These are phyloP conservation scores for Papilio glaucus DNA, from an alignment of 1,140 invertebrate genomes.

Conservation along the genomic window DNA sequence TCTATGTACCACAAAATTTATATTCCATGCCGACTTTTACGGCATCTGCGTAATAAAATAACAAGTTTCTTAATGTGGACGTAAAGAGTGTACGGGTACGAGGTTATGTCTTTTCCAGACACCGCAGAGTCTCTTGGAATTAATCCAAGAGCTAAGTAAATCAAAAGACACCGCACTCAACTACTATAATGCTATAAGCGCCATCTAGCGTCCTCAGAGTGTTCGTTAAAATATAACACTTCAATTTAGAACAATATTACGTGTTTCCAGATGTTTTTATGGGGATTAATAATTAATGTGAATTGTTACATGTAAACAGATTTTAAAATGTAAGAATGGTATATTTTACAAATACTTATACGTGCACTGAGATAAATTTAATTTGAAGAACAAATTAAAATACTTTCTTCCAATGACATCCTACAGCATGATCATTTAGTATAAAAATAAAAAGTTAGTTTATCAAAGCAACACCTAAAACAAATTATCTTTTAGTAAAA, in stretches of 20 bases:
- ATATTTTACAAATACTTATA: too few species aligned
- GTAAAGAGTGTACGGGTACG: neutral
- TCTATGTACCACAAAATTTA: neutral
- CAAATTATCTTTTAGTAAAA: too few species aligned
- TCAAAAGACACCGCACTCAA: conserved; percentile 8
- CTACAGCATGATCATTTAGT: too few species aligned
- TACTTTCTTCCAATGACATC: too few species aligned
- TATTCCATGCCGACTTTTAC: neutral
- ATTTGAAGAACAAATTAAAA: too few species aligned
- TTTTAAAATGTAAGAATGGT: too few species aligned
- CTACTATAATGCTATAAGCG: neutral
- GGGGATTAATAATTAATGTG: too few species aligned
- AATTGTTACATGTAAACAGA: too few species aligned
- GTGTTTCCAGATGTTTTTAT: too few species aligned
- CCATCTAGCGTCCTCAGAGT: neutral
- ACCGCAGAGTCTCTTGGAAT: conserved; percentile 4
- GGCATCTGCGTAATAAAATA: neutral
- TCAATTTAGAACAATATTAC: neutral
- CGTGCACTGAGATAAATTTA: too few species aligned
- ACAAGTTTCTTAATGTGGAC: neutral
- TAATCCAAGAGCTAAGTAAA: conserved; percentile 14
- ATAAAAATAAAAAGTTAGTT: too few species aligned
- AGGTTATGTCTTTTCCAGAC: neutral
- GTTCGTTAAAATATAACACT: neutral
- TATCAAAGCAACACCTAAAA: too few species aligned